Base-by-base conservation (phyloP, 2,113 vertebrate genomes). In the Lepus americanus region DNA sequence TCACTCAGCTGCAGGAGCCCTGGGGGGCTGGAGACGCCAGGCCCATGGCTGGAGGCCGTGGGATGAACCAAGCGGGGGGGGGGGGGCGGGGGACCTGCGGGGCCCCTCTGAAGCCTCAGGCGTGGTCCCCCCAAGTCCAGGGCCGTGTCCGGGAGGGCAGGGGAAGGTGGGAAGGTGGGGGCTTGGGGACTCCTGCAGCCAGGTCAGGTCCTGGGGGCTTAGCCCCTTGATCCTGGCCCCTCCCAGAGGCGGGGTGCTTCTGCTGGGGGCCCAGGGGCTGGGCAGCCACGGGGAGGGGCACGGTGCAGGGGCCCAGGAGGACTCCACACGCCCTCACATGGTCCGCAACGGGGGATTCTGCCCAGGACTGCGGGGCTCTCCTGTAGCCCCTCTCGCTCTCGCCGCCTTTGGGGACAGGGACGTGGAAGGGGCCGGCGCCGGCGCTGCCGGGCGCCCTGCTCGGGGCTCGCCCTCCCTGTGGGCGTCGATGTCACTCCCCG, bases 1-100 rank as follows among this genome's bases (percentile, higher is more conserved):
- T 44, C 44, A 44, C 44, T 44, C 44, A 1, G 44, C 44, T 44
- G 44, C 44, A 44, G 44, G 44, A 7, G 44, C 44, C 44, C 44
- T 44, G 44, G 44, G 39, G 44, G 44, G 44, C 44, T 44, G 44
- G 44, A 64, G 20, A 10, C 0, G 13, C 3, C 72, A 4, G 3
- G 33, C 1, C 0, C 5, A 9, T 7, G 63, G 8, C 31, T 0
- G n/a, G 39, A 29, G 20, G n/a, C 25, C 0, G 5, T 9, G 1
- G 6, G 9, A 67, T 53, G n/a, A 5, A 13, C 23, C 36, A 44
- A 44, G 44, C 44, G 0, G 44, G 44, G 44, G 44, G 7, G 44
- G 6, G 31, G 13, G 9, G 44, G 73, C 8, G 72, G 49, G 20
- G 9, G 36, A 3, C 2, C 5, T 33, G 33, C 0, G 3, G 36